Evolutionary conservation across 35 echinoderm and acorn worm species (phyloP), one percentile per base, ranked within the genome.

Genomic region (Acanthaster planci): DNA sequence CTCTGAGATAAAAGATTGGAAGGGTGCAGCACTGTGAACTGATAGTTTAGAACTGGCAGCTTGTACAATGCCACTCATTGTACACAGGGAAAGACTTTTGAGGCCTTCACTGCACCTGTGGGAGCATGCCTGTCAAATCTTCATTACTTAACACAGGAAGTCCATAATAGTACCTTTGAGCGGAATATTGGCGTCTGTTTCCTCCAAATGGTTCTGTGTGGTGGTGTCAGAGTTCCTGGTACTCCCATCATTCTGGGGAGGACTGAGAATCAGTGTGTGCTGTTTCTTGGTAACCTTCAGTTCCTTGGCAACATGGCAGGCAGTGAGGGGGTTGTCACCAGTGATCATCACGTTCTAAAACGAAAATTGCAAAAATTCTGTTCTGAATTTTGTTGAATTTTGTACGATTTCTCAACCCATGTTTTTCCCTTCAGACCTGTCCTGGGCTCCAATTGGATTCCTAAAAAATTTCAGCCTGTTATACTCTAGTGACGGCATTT

Each of bases 241-340:
- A 9, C 1, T 82, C 35, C 52, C 80, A n/a, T 26, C 36, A 15
- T 78, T 14, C 72, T 95, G 86, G 5, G 96, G 96, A 40, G 80
- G 84, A 36, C 89, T 94, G 18, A 99, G 89, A 47, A 99, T 84
- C 10, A 99, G 78, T 40, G 96, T 99, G 81, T 78, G 59, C 54
- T 86, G 80, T 89, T 93, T 94, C 55, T 50, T 91, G 75, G 92
- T 94, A 44, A 99, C 87, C 76, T 60, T 56, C 2, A 99, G 86
- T 68, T 99, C 96, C 55, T 99, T 99, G 50, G 96, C 96, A 50
- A 99, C 92, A 64, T 99, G 96, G 52, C 96, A 99, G 17, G 96
- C 96, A 53, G 96, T 99, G 47, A 99, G 77, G 75, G 96, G 96
- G 54, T 99, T 99, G 86, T 99, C 96, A 39, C 96, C 96, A 18